Evolutionary conservation across 2,888 invertebrate genomes (phyloP).

Genomic region (Eristalinus aeneus): DNA sequence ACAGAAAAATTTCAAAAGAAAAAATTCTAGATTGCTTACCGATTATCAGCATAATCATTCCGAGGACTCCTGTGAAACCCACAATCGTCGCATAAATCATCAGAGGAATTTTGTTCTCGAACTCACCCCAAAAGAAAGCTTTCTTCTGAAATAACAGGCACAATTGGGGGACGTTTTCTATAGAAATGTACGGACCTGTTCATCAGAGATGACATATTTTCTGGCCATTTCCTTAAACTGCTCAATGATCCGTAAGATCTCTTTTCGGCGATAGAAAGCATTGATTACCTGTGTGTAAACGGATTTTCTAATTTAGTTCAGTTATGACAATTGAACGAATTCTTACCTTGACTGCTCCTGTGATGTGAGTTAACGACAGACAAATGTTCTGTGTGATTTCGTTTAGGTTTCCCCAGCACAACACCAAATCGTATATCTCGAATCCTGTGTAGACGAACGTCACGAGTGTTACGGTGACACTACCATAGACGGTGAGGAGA

Average conservation of each 20-base stretch:
- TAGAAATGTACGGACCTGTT: slow-evolving; percentile 39
- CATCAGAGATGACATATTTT: slow-evolving; percentile 66
- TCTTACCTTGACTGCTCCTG: slow-evolving; percentile 67
- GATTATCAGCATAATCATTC: slow-evolving; percentile 52
- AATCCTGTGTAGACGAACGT: slow-evolving; percentile 69
- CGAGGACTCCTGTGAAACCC: slow-evolving; percentile 59
- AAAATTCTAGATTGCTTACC: slow-evolving; percentile 42
- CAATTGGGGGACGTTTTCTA: too few relatives aligned
- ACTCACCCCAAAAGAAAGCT: slow-evolving; percentile 66
- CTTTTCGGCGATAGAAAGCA: slow-evolving; percentile 66
- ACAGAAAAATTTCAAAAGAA: neutral
- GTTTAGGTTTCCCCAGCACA: slow-evolving; percentile 61
- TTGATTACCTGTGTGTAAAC: slow-evolving; percentile 64
- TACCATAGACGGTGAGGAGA: slow-evolving; percentile 56
- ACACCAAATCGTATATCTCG: slow-evolving; percentile 70
- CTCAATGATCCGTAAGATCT: slow-evolving; percentile 51
- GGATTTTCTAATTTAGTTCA: neutral
- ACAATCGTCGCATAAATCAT: slow-evolving; percentile 64
- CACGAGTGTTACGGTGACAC: neutral
- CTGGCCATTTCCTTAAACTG: slow-evolving; percentile 61
- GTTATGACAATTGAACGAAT: neutral
- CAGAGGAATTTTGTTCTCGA: slow-evolving; percentile 68
- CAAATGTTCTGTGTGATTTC: slow-evolving; percentile 71
- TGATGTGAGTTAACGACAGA: slow-evolving; percentile 68
- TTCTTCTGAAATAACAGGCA: slow-evolving; percentile 30